Percentiles rank a stretch among this genome's conserved stretches.
These are phyloP conservation scores for Phragmatobia fuliginosa DNA, from an alignment of 2,888 invertebrate genomes.

Conservation along the genomic window DNA sequence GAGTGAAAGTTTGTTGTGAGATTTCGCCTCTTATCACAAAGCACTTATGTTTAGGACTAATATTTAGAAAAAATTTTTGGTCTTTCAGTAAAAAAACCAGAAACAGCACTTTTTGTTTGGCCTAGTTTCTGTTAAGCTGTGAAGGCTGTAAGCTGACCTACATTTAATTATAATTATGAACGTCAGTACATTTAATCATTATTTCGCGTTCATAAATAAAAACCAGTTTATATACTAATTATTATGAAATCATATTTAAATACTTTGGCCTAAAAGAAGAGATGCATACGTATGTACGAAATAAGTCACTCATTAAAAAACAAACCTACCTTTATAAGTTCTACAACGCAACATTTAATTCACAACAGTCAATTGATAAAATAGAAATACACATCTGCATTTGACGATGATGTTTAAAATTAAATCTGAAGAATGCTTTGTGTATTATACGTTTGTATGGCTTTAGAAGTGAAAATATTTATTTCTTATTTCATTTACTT, in stretches of 20 bases:
- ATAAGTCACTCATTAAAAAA: no score
- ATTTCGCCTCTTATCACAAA: constrained; percentile 48
- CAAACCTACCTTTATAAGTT: neutral
- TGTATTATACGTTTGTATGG: no score
- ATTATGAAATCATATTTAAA: no score
- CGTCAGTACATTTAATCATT: constrained; percentile 8
- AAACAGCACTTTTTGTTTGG: constrained; percentile 19
- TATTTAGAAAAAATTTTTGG: constrained; percentile 33
- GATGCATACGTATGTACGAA: no score
- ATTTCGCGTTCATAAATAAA: neutral
- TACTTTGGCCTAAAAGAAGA: no score
- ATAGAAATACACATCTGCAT: no score
- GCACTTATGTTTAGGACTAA: constrained; percentile 42
- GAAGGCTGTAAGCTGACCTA: constrained; percentile 15
- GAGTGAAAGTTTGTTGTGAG: constrained; percentile 46
- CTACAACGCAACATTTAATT: neutral
- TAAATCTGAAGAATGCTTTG: no score
- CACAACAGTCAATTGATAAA: neutral
- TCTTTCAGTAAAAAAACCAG: constrained; percentile 23
- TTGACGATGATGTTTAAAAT: no score
- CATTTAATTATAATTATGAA: constrained; percentile 19
- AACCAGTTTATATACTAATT: neutral
- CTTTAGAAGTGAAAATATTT: no score
- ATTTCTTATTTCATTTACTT: no score
- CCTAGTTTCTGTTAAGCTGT: constrained; percentile 12